Percentiles rank a stretch among this genome's conserved stretches.
phyloP scores from a whole-genome alignment of 2,888 invertebrate genomes.

The Melieria omissa region DNA sequence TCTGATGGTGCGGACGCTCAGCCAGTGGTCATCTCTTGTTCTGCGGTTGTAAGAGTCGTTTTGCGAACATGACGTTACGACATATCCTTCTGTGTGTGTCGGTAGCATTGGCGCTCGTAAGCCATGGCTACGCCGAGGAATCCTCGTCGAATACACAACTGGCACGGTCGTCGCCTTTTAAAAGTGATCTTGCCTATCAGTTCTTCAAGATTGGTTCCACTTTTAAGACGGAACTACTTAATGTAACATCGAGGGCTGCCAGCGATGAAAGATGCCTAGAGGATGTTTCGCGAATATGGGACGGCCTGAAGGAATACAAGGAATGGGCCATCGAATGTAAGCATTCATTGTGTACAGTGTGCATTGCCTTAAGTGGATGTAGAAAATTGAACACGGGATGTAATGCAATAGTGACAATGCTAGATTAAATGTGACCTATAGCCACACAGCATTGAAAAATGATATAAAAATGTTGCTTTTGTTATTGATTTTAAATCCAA shows the following conservation, averaged over 20 bases:
- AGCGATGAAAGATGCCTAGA: constrained; percentile 49
- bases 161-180: constrained; percentile 44
- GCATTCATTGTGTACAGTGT: constrained; percentile 35
- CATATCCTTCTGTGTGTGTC: constrained; percentile 45
- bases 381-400: no score
- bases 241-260: constrained; percentile 39
- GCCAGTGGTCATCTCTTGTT: constrained; percentile 22
- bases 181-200: constrained; percentile 56
- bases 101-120: constrained; percentile 40
- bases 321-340: constrained; percentile 65
- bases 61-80: constrained; percentile 42
- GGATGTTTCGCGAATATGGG: constrained; percentile 54
- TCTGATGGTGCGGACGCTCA: constrained; percentile 38
- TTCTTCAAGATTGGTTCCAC: constrained; percentile 53
- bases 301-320: constrained; percentile 53
- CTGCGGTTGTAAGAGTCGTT: constrained; percentile 6
- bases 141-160: constrained; percentile 36
- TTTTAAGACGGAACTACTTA: constrained; percentile 27
- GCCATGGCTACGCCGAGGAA: constrained; percentile 41
- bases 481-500: no score
- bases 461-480: no score
- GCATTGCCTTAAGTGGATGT: no score
- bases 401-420: no score
- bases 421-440: no score
- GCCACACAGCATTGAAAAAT: no score